phyloP scores from a whole-genome alignment of 2,888 invertebrate species.

The Theretra japonica region DNA sequence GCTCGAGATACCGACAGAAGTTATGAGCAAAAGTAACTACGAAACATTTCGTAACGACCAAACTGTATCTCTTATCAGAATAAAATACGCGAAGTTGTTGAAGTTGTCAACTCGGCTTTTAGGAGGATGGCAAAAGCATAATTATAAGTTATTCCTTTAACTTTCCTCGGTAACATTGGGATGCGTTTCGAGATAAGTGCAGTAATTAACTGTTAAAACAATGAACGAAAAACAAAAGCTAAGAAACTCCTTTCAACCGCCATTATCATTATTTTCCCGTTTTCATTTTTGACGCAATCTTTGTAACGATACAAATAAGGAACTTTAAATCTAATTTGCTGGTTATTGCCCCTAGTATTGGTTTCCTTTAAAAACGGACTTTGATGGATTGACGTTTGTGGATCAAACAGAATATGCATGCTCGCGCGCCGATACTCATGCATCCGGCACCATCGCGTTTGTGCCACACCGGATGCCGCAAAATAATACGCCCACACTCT shows the following conservation, averaged over 20 bases:
- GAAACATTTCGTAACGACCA: constrained; percentile 23
- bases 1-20: constrained; percentile 6
- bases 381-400: constrained; percentile 67
- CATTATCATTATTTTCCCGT: not conserved
- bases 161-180: not conserved
- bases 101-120: constrained; percentile 11
- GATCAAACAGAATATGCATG: constrained; percentile 53
- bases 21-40: constrained; percentile 15
- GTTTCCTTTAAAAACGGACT: constrained; percentile 53
- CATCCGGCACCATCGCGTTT: constrained; percentile 58
- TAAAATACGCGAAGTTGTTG: constrained; percentile 9
- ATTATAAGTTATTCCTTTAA: constrained; percentile 11
- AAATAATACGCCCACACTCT: constrained; percentile 51
- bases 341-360: constrained; percentile 45
- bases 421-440: constrained; percentile 55
- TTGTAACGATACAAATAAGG: not conserved
- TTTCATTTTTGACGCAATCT: not conserved
- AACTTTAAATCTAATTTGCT: constrained; percentile 40
- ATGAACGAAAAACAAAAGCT: not conserved
- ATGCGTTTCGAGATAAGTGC: not conserved
- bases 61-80: constrained; percentile 23
- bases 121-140: not conserved
- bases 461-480: constrained; percentile 58
- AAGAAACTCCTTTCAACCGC: not conserved
- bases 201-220: not conserved